Evolutionary conservation across 2,797 vertebrate species (phyloP).

Genomic region (Hemitrygon akajei): DNA sequence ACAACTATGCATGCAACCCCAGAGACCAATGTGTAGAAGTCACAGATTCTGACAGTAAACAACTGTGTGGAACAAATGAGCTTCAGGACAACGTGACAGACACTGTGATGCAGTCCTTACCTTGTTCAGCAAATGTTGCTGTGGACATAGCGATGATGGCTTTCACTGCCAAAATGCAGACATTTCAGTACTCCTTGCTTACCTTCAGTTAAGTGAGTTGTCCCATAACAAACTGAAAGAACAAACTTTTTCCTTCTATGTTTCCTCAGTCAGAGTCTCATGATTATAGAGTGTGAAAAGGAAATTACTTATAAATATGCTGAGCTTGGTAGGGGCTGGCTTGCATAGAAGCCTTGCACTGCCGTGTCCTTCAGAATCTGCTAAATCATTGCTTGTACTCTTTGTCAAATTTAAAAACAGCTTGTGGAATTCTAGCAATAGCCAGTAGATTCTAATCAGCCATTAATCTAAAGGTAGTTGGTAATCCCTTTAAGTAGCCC

Average conservation of each 20-base stretch:
- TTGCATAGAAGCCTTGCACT: background rate
- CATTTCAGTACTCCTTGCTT: background rate
- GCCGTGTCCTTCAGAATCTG: background rate
- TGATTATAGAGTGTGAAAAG: too few relatives aligned
- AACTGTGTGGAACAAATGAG: too few relatives aligned
- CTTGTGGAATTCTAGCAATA: background rate
- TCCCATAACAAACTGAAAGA: too few relatives aligned
- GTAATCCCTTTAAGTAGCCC: too few relatives aligned
- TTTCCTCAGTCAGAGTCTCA: too few relatives aligned
- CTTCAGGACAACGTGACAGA: background rate
- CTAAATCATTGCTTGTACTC: background rate
- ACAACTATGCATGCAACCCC: too few relatives aligned
- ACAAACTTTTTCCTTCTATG: too few relatives aligned
- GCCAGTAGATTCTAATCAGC: background rate
- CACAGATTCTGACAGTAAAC: too few relatives aligned
- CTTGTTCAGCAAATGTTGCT: background rate
- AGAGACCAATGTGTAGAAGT: too few relatives aligned
- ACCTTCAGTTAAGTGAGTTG: background rate
- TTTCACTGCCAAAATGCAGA: background rate
- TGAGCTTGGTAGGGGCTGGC: background rate
- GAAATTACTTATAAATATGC: too few relatives aligned
- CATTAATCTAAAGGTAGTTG: background rate
- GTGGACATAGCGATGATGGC: background rate
- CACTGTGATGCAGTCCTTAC: background rate
- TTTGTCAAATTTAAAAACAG: background rate